These are phyloP conservation scores for Leucopsar rothschildi DNA, from an alignment of 2,113 vertebrate genomes.

Conservation along the genomic window DNA sequence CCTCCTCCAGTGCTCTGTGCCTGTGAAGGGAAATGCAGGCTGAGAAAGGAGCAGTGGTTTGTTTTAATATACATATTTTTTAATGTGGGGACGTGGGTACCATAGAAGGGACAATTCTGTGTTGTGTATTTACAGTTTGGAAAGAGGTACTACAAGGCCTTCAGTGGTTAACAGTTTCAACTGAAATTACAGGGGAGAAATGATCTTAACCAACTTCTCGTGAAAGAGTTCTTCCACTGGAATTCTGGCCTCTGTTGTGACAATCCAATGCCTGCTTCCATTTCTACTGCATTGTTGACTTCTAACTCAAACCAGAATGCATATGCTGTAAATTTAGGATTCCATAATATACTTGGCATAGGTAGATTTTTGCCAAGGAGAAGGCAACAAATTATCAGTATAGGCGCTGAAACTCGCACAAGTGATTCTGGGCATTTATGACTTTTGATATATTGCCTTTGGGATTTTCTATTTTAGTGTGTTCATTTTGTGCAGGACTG, in stretches of 20 bases:
- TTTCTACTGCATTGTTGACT: neutral
- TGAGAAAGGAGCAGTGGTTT: neutral
- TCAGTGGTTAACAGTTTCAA: constrained; percentile 73
- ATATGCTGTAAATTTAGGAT: neutral
- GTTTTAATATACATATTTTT: neutral
- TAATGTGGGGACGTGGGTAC: neutral
- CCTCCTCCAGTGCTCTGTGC: constrained; percentile 32
- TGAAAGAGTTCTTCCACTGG: neutral
- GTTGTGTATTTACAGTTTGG: constrained; percentile 53
- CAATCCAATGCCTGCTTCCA: neutral
- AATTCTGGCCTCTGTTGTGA: constrained; percentile 1
- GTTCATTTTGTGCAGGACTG: constrained; percentile 33
- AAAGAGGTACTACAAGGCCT: constrained; percentile 52
- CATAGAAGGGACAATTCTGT: neutral
- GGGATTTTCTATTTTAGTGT: constrained; percentile 36
- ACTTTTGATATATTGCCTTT: constrained; percentile 23
- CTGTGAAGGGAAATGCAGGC: neutral
- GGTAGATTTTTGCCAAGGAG: constrained; percentile 26
- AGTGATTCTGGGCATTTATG: constrained; percentile 27
- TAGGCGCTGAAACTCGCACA: neutral
- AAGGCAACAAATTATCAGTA: neutral
- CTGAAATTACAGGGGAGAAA: constrained; percentile 63
- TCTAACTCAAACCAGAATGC: neutral
- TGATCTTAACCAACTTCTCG: constrained; percentile 24
- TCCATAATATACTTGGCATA: neutral